These are phyloP conservation scores for Stigmatopora nigra DNA, from an alignment of 2,113 vertebrate genomes.

Conservation along the genomic window DNA sequence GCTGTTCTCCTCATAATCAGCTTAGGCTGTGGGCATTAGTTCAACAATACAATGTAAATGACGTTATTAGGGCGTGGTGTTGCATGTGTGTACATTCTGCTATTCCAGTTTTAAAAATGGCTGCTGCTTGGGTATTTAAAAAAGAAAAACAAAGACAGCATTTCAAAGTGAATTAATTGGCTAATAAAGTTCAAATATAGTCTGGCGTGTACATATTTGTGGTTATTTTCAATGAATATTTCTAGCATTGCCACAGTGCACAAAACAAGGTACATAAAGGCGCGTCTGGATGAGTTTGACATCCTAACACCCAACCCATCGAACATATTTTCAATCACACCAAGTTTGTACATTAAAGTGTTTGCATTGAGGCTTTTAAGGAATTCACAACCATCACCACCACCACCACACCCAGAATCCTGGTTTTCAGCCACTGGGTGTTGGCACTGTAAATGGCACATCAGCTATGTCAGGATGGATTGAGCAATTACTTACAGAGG, in stretches of 20 bases:
- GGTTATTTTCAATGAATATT: no score
- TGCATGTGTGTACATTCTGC: constrained; percentile 33
- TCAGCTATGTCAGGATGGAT: constrained; percentile 28
- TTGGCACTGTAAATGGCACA: constrained; percentile 27
- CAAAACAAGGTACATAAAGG: not conserved
- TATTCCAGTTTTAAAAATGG: constrained; percentile 33
- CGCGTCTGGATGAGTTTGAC: not conserved
- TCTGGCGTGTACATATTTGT: no score
- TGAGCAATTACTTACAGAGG: constrained; percentile 17
- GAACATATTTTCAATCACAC: constrained; percentile 4
- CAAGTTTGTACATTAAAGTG: constrained; percentile 16
- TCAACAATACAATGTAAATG: constrained; percentile 32
- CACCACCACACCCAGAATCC: constrained; percentile 52
- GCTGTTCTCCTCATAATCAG: constrained; percentile 10
- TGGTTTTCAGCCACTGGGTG: constrained; percentile 34
- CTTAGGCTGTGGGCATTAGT: constrained; percentile 7
- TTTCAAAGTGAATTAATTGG: constrained; percentile 38
- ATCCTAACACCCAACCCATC: not conserved
- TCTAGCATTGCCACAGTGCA: not conserved
- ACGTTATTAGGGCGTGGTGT: constrained; percentile 43
- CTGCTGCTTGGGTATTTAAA: constrained; percentile 1
- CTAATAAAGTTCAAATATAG: constrained; percentile 68
- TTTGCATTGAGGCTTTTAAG: constrained; percentile 37
- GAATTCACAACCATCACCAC: constrained; percentile 52
- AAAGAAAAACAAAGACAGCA: constrained; percentile 39